These are phyloP conservation scores for Sinocyclocheilus rhinocerous DNA, from an alignment of 2,113 vertebrate species.

Conservation along the genomic window DNA sequence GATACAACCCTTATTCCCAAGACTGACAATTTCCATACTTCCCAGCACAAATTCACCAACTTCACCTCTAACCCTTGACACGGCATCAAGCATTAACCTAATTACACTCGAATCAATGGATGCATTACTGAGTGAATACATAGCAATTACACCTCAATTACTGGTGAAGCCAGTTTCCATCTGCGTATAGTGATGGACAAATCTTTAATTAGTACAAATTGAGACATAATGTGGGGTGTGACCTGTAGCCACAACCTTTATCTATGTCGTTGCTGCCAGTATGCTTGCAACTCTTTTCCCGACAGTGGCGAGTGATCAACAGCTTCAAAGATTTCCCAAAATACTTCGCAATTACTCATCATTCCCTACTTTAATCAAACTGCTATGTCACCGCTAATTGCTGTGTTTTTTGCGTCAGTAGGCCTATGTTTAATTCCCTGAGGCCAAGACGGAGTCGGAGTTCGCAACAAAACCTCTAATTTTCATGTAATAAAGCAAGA, in stretches of 20 bases:
- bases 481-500: slow-evolving; percentile 12
- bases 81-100: slow-evolving; percentile 5
- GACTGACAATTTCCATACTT: background rate
- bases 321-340: background rate
- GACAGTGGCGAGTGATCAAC: background rate
- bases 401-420: background rate
- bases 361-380: background rate
- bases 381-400: background rate
- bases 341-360: background rate
- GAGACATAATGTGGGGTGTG: slow-evolving; percentile 33
- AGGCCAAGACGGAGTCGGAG: background rate
- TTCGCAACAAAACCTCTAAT: slow-evolving; percentile 11
- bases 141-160: slow-evolving; percentile 49
- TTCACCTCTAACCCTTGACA: slow-evolving; percentile 22
- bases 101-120: slow-evolving; percentile 33
- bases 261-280: background rate
- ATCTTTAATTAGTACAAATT: slow-evolving; percentile 37
- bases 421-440: background rate
- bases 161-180: slow-evolving; percentile 31
- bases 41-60: slow-evolving; percentile 4
- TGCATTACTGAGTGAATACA: slow-evolving; percentile 30
- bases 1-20: background rate
- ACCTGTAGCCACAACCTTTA: background rate
- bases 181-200: slow-evolving; percentile 34
- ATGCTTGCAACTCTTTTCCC: background rate